phyloP scores from a whole-genome alignment of 2,113 vertebrate species.

The Microcebus jonahi region DNA sequence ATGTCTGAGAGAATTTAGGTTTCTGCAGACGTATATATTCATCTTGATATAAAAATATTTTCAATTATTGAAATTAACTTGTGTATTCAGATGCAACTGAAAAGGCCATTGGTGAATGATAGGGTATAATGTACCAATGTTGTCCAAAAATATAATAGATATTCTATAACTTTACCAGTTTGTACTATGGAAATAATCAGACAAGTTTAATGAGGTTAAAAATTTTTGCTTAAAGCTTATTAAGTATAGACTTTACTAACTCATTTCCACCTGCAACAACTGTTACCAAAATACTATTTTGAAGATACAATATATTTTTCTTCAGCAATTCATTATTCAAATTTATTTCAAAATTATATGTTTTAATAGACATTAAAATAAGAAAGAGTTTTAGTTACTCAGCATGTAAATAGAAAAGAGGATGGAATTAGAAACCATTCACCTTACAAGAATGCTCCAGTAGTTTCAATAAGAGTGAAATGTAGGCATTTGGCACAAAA shows the following conservation, averaged over 20 bases:
- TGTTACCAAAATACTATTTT: not conserved
- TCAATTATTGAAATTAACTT: not conserved
- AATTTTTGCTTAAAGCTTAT: not conserved
- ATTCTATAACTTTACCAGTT: not conserved
- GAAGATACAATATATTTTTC: not conserved
- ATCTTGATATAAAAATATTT: not conserved
- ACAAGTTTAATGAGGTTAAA: not conserved
- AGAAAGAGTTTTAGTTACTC: not conserved
- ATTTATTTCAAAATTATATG: not conserved
- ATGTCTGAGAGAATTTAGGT: not conserved
- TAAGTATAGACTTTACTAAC: not conserved
- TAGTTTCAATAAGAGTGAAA: not conserved
- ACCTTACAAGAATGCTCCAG: not conserved
- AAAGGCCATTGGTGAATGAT: not conserved
- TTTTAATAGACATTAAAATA: slow-evolving; percentile 1
- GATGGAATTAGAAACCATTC: not conserved
- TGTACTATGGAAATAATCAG: not conserved
- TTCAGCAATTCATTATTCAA: not conserved
- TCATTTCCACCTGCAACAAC: not conserved
- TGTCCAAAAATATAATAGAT: not conserved
- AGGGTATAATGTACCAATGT: not conserved
- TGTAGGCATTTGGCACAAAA: not conserved
- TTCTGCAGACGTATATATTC: not conserved
- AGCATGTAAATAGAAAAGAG: not conserved
- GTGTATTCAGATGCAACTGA: not conserved